These are phyloP conservation scores for Tenualosa thibaudeaui DNA, from an alignment of 2,797 vertebrate genomes.

Conservation along the genomic window DNA sequence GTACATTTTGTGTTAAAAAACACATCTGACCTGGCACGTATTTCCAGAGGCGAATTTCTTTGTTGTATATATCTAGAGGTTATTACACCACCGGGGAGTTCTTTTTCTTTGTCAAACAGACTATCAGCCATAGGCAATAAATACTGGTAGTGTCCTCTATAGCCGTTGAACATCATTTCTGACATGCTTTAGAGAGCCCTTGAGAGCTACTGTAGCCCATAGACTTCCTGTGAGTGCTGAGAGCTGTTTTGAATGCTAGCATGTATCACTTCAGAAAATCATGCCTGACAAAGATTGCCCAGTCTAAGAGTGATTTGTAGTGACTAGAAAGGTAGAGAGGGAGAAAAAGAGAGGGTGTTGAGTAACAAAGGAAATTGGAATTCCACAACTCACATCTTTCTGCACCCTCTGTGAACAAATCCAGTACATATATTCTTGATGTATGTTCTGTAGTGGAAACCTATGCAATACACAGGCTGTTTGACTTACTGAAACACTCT, in stretches of 20 bases:
- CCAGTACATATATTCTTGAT: neutral
- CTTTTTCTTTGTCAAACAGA: neutral
- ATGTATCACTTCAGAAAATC: neutral
- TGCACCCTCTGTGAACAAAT: neutral
- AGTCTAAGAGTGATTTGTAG: neutral
- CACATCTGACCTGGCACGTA: neutral
- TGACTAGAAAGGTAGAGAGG: neutral
- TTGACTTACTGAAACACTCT: too few relatives aligned
- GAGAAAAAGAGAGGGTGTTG: neutral
- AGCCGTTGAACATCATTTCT: neutral
- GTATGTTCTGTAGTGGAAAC: too few relatives aligned
- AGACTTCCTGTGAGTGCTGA: neutral
- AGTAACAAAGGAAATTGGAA: neutral
- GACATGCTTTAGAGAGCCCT: neutral
- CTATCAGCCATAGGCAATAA: neutral
- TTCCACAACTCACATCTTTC: neutral
- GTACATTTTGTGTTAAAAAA: neutral
- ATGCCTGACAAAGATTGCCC: neutral
- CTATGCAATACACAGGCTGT: too few relatives aligned
- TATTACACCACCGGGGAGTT: neutral
- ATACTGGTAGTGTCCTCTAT: neutral
- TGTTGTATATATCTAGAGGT: neutral
- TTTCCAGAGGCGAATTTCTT: neutral
- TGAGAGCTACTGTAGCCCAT: neutral
- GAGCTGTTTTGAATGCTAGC: constrained; percentile 8